A percentile compares a stretch with the other conserved stretches of the same genome.
Evolutionary conservation across 2,888 invertebrate genomes (phyloP).

Genomic region (Diarsia dahlii): DNA sequence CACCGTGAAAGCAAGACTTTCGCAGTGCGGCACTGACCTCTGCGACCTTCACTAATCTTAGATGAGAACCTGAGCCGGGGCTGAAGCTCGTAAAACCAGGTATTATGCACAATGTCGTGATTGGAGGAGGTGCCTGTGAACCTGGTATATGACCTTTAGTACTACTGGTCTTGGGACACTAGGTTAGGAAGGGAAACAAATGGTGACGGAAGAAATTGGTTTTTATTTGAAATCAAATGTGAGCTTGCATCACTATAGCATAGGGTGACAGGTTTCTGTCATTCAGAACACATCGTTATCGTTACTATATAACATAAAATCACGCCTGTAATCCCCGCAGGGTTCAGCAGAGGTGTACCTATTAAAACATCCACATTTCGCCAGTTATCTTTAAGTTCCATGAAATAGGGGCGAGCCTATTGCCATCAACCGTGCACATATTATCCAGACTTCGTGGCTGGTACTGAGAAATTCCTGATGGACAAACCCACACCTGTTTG

Average conservation of each 20-base stretch:
- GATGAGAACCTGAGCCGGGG: constrained; percentile 13
- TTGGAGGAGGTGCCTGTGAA: constrained; percentile 10
- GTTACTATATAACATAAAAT: no score
- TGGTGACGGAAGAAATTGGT: background rate
- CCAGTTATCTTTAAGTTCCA: no score
- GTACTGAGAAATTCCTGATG: no score
- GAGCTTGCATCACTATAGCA: background rate
- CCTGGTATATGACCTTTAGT: background rate
- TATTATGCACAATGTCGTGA: constrained; percentile 22
- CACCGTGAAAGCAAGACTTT: constrained; percentile 46
- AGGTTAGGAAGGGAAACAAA: background rate
- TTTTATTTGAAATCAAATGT: background rate
- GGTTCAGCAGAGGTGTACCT: no score
- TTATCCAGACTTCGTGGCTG: no score
- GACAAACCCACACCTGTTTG: no score
- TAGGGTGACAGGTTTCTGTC: background rate
- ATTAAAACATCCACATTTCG: no score
- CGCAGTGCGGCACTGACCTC: constrained; percentile 42
- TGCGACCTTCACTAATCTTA: constrained; percentile 22
- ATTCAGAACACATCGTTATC: no score
- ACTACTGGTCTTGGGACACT: background rate
- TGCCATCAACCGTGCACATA: no score
- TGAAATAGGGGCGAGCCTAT: no score
- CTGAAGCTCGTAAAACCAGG: constrained; percentile 43
- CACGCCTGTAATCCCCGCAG: no score